These are phyloP conservation scores for Enteromius paludinosus DNA, from an alignment of 2,797 vertebrate species.

Conservation along the genomic window DNA sequence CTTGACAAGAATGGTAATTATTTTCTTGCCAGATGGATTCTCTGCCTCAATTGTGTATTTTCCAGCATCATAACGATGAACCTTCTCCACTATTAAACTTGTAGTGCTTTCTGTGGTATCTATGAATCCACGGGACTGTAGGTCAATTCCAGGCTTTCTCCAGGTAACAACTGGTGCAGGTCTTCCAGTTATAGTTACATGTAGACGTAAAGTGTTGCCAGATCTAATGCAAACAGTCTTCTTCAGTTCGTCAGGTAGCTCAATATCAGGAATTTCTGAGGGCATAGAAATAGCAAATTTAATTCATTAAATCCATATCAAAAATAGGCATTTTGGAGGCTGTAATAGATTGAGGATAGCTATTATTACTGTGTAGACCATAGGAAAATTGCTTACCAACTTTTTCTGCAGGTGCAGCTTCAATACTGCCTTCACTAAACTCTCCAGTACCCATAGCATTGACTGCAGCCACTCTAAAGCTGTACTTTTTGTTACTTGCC, in stretches of 20 bases:
- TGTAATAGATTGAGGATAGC: neutral
- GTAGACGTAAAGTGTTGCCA: conserved; percentile 90
- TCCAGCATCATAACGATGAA: conserved; percentile 94
- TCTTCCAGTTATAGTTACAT: conserved; percentile 89
- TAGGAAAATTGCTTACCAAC: conserved; percentile 81
- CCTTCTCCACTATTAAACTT: conserved; percentile 90
- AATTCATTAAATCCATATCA: neutral
- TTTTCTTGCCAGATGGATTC: conserved; percentile 98
- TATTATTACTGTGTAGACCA: neutral
- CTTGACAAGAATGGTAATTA: conserved; percentile 91
- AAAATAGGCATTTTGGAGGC: neutral
- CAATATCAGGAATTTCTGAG: conserved; percentile 95
- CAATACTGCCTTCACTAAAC: conserved; percentile 89
- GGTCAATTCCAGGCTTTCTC: conserved; percentile 92
- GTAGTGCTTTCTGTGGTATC: conserved; percentile 93
- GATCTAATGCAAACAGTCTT: conserved; percentile 94
- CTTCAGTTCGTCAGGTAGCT: conserved; percentile 93
- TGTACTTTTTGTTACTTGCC: conserved; percentile 88
- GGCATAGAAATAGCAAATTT: conserved; percentile 26
- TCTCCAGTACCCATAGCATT: conserved; percentile 95
- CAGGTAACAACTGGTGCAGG: conserved; percentile 89
- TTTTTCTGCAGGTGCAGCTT: conserved; percentile 90
- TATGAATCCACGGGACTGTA: conserved; percentile 89
- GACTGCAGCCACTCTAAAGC: conserved; percentile 92
- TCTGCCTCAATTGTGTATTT: conserved; percentile 98